Conservation (phyloP, 2,113 vertebrate genomes). For the Pachyramphus minor region DNA sequence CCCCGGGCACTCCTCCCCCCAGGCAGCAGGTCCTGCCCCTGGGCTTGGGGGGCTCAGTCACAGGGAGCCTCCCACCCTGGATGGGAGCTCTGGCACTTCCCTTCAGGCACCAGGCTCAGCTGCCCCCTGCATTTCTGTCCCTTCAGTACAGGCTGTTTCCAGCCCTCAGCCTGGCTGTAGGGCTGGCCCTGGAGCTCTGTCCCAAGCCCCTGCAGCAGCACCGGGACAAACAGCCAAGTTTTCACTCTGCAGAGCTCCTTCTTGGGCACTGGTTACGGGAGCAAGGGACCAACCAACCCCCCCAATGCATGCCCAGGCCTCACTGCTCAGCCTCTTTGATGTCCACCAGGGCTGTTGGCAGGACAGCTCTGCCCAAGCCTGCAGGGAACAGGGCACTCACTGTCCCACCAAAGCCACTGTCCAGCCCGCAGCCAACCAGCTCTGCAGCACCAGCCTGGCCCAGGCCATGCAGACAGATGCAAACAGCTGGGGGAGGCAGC, state of each 20-base stretch:
- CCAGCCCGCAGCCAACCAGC: not conserved
- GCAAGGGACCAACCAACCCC: not conserved
- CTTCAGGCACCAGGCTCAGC: not conserved
- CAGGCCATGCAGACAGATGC: not conserved
- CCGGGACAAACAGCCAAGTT: too few species aligned
- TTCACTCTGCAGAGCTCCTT: not conserved
- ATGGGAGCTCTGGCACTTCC: not conserved
- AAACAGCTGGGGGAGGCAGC: not conserved
- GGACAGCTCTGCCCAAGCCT: not conserved
- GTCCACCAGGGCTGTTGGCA: not conserved
- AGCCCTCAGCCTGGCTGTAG: not conserved
- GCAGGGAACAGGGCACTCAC: not conserved
- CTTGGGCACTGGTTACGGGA: rapidly evolving
- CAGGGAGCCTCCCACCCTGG: not conserved
- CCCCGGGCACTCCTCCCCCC: not conserved
- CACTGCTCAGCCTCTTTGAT: not conserved
- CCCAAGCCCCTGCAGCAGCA: not conserved
- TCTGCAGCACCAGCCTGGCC: not conserved
- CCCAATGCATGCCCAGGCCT: not conserved
- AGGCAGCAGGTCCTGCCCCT: rapidly evolving
- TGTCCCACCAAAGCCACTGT: rapidly evolving
- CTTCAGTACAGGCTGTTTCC: not conserved
- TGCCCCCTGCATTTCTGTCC: not conserved
- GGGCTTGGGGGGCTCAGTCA: not conserved
- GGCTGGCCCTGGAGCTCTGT: not conserved